phyloP scores from a whole-genome alignment of 2,888 invertebrate species.

The Catocala fraxini region DNA sequence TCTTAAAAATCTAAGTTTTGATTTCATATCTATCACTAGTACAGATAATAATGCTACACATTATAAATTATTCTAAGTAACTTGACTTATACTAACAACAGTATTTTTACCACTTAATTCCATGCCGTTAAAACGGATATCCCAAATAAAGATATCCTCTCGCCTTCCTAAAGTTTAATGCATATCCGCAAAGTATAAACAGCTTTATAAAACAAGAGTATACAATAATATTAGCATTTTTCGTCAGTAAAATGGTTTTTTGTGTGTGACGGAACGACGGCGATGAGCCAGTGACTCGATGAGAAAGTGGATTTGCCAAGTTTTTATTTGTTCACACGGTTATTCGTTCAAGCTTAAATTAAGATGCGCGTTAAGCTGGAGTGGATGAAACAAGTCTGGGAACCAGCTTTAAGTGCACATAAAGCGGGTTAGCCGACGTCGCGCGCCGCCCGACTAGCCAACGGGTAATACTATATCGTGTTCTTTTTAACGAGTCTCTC shows the following conservation, averaged over 20 bases:
- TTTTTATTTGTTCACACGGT: constrained; percentile 65
- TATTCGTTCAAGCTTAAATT: constrained; percentile 72
- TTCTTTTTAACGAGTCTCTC: constrained; percentile 80
- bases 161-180: neutral
- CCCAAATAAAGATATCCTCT: neutral
- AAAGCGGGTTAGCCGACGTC: constrained; percentile 74
- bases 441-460: constrained; percentile 63
- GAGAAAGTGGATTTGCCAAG: constrained; percentile 39
- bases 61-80: too few species aligned
- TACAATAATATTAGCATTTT: constrained; percentile 13
- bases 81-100: neutral
- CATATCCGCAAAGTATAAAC: constrained; percentile 1
- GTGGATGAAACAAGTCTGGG: constrained; percentile 77
- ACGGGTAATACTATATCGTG: constrained; percentile 77
- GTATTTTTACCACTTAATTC: neutral
- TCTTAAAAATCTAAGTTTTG: too few species aligned
- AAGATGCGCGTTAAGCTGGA: constrained; percentile 79
- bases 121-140: neutral
- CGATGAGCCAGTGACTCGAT: constrained; percentile 18
- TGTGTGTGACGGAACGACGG: neutral
- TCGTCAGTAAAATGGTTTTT: constrained; percentile 13
- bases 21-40: too few species aligned
- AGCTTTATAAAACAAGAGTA: constrained; percentile 15
- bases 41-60: too few species aligned
- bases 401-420: constrained; percentile 81